Base-by-base conservation (phyloP, 2,888 invertebrate genomes). In the Leptinotarsa haldemani region DNA sequence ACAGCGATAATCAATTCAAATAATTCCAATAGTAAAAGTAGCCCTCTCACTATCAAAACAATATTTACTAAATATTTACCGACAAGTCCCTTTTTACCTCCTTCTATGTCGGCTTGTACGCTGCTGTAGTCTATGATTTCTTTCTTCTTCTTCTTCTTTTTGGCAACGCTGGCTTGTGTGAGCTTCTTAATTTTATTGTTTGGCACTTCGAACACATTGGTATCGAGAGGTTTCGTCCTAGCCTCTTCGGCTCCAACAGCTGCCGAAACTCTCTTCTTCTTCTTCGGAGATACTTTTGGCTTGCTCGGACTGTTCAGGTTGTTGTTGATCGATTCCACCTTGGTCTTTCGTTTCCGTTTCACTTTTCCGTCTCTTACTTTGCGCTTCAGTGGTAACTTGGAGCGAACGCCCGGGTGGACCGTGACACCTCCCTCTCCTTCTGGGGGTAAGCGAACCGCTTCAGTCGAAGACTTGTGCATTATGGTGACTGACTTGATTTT, bases 401-500 rank as follows among this genome's bases (percentile, higher is more conserved):
- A 94, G 79, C 95, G 92, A 78, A 96, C 93, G 76, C 94, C 96
- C 71, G 94, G 96, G 84, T 97, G 96, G 2, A 96, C 94, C 77
- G 95, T 95, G 50, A 94, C 90, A 9, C 92, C 93, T 9, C 92
- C 93, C 77, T 94, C 92, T 76, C 93, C 94, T 76, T 90, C 90
- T 72, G 90, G 88, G 58, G 95, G 95, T 80, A 95, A 89, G 40
- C 95, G 92, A 78, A 95, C 95, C 78, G 95, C 95, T 89, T 96
- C 96, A 75, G 95, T 95, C 74, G 95, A 94, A 81, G 95, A 94
- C 85, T 94, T 95, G 90, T 96, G 96, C 84, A 96, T 94, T 86
- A 96, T 95, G 82, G 96, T 96, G 81, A 96, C 93, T 22, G 94
- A 94, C 88, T 95, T 95, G 83, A 95, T 90, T 88, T 96, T 95